Conservation (phyloP, 2,113 vertebrate species). For the Seriola aureovittata region DNA sequence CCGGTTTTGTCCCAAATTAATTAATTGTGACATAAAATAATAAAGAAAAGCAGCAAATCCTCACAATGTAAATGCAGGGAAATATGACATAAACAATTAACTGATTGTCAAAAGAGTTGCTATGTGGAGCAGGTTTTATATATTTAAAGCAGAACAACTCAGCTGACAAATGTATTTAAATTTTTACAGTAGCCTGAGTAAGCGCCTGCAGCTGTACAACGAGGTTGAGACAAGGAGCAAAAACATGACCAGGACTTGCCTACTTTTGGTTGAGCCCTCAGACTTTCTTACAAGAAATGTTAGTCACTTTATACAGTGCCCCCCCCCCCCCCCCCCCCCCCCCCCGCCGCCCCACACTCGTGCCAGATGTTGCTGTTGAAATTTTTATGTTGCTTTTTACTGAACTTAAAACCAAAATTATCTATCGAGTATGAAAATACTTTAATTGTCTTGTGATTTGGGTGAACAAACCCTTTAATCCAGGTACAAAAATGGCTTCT, state of each 20-base stretch:
- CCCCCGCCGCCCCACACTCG: neutral
- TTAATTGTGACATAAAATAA: too few species aligned
- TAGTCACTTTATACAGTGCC: neutral
- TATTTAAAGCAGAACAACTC: neutral
- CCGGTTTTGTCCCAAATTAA: neutral
- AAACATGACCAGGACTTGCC: neutral
- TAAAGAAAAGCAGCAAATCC: neutral
- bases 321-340: neutral
- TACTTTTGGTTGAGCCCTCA: neutral
- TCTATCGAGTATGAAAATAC: neutral
- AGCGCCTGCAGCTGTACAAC: too few species aligned
- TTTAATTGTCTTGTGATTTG: neutral
- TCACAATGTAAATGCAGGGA: too few species aligned
- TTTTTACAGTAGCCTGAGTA: too few species aligned
- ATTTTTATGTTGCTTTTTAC: too few species aligned
- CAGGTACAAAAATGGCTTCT: neutral
- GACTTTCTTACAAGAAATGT: neutral
- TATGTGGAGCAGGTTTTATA: neutral
- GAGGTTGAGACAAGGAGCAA: too few species aligned
- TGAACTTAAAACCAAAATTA: too few species aligned
- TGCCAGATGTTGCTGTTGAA: neutral
- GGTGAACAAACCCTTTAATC: too few species aligned
- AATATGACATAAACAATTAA: too few species aligned
- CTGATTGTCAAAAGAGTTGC: too few species aligned
- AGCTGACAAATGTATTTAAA: neutral